phyloP scores from a whole-genome alignment of 2,113 vertebrate species.

The Ardeotis arabs region DNA sequence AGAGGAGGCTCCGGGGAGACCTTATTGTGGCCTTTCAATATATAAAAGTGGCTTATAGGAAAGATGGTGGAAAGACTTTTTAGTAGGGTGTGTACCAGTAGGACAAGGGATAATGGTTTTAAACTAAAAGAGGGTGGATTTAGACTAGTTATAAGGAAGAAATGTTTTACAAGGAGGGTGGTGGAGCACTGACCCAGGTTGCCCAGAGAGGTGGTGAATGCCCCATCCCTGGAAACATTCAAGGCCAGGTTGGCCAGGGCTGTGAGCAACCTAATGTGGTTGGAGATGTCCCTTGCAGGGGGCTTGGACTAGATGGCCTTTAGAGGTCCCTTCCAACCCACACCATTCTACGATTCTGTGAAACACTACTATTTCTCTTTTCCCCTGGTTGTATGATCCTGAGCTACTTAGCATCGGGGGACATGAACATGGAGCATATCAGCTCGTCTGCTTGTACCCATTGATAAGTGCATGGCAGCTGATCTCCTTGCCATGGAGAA shows the following conservation, averaged over 20 bases:
- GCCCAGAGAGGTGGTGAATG: neutral
- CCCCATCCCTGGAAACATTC: too few relatives aligned
- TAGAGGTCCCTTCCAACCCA: too few relatives aligned
- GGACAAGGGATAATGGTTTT: neutral
- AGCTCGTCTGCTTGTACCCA: neutral
- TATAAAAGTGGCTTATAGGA: too few relatives aligned
- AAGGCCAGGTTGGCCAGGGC: too few relatives aligned
- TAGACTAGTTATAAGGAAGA: neutral
- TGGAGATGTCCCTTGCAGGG: too few relatives aligned
- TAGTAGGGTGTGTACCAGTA: neutral
- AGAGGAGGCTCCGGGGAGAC: too few relatives aligned
- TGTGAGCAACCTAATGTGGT: too few relatives aligned
- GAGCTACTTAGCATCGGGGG: fast-evolving
- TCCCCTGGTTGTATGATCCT: fast-evolving
- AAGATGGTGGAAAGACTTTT: too few relatives aligned
- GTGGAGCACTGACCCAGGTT: neutral
- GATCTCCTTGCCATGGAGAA: neutral
- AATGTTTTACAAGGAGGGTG: neutral
- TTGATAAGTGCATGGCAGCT: neutral
- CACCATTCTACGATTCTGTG: too few relatives aligned
- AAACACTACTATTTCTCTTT: neutral
- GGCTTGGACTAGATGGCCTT: too few relatives aligned
- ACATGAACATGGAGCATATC: neutral
- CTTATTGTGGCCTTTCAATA: too few relatives aligned
- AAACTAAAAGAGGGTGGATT: neutral